Conservation (phyloP, 2,888 invertebrate species). For the Tortrix viridana region DNA sequence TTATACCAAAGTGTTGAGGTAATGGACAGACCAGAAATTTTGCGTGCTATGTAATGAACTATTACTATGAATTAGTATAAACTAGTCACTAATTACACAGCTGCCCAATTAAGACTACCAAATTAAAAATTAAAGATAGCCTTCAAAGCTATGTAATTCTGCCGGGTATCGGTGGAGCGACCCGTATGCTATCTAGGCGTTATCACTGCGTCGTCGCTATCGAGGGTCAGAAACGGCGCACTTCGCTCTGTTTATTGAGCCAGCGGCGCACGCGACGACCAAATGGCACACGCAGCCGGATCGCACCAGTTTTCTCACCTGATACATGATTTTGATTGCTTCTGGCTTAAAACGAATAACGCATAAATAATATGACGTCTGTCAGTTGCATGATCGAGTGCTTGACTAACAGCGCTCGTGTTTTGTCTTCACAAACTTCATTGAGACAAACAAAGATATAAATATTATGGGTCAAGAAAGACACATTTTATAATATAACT, state of each 20-base stretch:
- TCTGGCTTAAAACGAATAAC: slow-evolving; percentile 8
- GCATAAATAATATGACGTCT: slow-evolving; percentile 9
- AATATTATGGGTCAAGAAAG: too few species aligned
- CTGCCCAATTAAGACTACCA: slow-evolving; percentile 7
- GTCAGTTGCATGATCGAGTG: slow-evolving; percentile 9
- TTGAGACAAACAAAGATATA: not conserved
- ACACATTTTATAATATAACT: too few species aligned
- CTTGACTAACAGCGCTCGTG: not conserved
- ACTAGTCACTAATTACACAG: not conserved
- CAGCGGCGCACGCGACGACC: slow-evolving; percentile 66
- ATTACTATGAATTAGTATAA: too few species aligned
- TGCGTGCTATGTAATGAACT: too few species aligned
- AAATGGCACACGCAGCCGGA: slow-evolving; percentile 61
- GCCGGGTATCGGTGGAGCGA: slow-evolving; percentile 50
- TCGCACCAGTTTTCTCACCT: slow-evolving; percentile 48
- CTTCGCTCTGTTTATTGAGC: slow-evolving; percentile 64
- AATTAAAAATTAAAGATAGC: slow-evolving; percentile 13
- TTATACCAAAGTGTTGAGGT: too few species aligned
- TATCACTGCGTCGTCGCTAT: slow-evolving; percentile 57
- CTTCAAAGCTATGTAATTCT: slow-evolving; percentile 40
- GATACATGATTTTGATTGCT: slow-evolving; percentile 41
- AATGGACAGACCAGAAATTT: too few species aligned
- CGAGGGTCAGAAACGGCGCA: slow-evolving; percentile 69
- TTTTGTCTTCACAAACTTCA: not conserved
- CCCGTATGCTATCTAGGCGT: slow-evolving; percentile 50